These are phyloP conservation scores for Malurus splendens DNA, from an alignment of 2,797 vertebrate species.

Conservation along the genomic window DNA sequence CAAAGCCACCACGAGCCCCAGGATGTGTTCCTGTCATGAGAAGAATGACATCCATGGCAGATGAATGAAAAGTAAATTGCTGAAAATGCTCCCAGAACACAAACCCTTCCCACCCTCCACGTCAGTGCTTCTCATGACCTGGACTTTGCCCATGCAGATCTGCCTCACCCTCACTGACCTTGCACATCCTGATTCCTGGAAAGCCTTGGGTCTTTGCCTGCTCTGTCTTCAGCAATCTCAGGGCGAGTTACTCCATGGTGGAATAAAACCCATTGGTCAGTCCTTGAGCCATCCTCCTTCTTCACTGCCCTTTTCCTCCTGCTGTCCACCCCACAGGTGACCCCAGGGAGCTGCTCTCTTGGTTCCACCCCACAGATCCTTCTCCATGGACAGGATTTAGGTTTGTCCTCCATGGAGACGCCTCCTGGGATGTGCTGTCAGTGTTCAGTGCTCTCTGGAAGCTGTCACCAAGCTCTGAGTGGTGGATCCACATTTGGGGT, in stretches of 20 bases:
- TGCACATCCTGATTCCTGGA: accelerated
- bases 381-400: neutral
- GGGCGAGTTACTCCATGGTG: neutral
- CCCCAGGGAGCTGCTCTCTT: neutral
- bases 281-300: neutral
- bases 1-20: neutral
- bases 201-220: neutral
- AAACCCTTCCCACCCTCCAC: neutral
- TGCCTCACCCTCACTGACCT: neutral
- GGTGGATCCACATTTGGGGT: accelerated
- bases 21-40: accelerated
- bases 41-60: accelerated
- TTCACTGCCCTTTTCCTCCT: neutral
- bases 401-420: neutral
- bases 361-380: neutral
- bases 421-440: neutral
- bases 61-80: neutral
- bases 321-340: accelerated
- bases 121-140: neutral
- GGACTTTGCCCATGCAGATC: neutral
- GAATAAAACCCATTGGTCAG: neutral
- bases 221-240: neutral
- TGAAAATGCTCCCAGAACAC: neutral
- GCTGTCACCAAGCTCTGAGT: neutral
- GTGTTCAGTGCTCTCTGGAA: neutral